These are phyloP conservation scores for Drosophila tani DNA, from an alignment of 1,140 invertebrate species.

Conservation along the genomic window DNA sequence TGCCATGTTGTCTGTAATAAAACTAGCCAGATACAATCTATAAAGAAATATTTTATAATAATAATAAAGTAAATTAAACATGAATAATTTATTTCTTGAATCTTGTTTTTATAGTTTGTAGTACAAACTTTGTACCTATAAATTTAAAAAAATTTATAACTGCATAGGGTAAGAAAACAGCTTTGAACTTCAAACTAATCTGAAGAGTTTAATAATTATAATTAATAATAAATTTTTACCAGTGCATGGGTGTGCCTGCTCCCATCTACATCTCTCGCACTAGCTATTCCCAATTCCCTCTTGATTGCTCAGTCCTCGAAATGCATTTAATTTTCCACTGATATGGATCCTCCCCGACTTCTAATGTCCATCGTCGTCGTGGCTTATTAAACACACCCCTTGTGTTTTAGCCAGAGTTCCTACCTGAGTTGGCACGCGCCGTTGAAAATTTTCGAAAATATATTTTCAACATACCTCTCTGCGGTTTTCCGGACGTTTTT, in stretches of 20 bases:
- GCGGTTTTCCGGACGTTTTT: constrained; percentile 76
- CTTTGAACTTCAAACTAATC: too few relatives aligned
- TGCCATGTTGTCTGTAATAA: too few relatives aligned
- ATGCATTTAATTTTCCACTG: constrained; percentile 62
- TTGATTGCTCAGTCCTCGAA: constrained; percentile 24
- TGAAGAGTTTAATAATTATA: too few relatives aligned
- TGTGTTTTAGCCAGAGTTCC: background rate
- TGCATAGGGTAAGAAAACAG: too few relatives aligned
- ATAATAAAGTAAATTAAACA: too few relatives aligned
- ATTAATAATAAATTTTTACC: background rate
- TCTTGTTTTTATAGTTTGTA: too few relatives aligned
- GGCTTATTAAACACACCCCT: constrained; percentile 73
- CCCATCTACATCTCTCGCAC: background rate
- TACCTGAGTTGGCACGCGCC: constrained; percentile 54
- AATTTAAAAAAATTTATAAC: too few relatives aligned
- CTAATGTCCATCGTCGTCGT: constrained; percentile 55
- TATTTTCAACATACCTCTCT: constrained; percentile 59
- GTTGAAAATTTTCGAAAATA: constrained; percentile 30
- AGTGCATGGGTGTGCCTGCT: constrained; percentile 34
- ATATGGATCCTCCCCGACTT: constrained; percentile 53
- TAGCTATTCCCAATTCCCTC: constrained; percentile 12
- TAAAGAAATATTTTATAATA: too few relatives aligned
- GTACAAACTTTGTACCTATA: too few relatives aligned
- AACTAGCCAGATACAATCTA: too few relatives aligned
- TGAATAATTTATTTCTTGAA: too few relatives aligned